These are phyloP conservation scores for Andrena praecox DNA, from an alignment of 2,888 invertebrate genomes.

Conservation along the genomic window DNA sequence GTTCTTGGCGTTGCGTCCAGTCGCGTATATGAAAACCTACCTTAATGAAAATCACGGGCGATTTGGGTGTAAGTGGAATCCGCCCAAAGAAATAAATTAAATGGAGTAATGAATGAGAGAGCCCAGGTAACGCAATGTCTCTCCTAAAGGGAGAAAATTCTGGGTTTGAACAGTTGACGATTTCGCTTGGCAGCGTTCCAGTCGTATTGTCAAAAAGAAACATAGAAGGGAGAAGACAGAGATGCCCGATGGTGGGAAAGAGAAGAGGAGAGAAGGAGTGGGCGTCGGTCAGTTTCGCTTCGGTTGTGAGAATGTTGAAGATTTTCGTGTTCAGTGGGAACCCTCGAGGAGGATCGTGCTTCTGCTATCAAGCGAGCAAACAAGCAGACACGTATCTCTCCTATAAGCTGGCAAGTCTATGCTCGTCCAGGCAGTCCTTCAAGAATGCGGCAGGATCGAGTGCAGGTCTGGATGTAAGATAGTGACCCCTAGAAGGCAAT, in stretches of 20 bases:
- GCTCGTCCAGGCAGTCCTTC: slow-evolving; percentile 21
- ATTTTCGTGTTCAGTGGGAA: slow-evolving; percentile 53
- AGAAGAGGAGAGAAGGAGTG: slow-evolving; percentile 46
- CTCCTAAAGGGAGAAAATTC: slow-evolving; percentile 37
- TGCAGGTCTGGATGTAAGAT: slow-evolving; percentile 12
- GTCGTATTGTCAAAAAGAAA: slow-evolving; percentile 46
- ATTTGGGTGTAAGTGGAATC: too few species aligned
- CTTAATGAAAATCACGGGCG: too few species aligned
- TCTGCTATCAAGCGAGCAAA: slow-evolving; percentile 53
- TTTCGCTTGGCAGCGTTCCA: slow-evolving; percentile 62
- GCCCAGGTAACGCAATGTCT: neutral
- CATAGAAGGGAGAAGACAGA: slow-evolving; percentile 25
- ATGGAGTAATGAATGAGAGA: too few species aligned
- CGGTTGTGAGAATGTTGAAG: slow-evolving; percentile 52
- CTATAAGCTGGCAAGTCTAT: slow-evolving; percentile 47
- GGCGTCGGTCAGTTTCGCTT: slow-evolving; percentile 61
- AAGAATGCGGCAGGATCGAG: slow-evolving; percentile 41
- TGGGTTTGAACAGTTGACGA: slow-evolving; percentile 38
- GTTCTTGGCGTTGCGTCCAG: too few species aligned
- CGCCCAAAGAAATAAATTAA: too few species aligned
- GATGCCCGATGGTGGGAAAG: neutral
- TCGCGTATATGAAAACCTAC: too few species aligned
- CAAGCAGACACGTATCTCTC: slow-evolving; percentile 55
- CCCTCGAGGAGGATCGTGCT: slow-evolving; percentile 58
- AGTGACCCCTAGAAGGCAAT: neutral